phyloP scores from a whole-genome alignment of 2,113 vertebrate genomes.

The Anguilla rostrata region DNA sequence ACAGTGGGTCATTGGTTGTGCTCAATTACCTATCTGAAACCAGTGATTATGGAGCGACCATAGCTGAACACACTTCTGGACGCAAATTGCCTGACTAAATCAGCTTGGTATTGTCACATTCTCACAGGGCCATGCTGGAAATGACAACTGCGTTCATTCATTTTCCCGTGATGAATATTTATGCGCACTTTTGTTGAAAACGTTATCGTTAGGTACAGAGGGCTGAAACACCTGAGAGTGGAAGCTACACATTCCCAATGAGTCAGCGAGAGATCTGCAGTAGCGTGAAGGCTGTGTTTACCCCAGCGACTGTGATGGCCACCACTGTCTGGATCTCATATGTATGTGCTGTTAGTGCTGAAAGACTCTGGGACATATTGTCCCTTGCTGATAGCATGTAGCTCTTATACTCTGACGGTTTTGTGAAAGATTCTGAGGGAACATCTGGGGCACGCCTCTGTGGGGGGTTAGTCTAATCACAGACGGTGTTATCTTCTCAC shows the following conservation, averaged over 20 bases:
- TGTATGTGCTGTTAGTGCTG: background rate
- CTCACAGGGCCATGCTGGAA: constrained; percentile 29
- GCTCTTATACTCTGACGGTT: background rate
- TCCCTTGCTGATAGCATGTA: background rate
- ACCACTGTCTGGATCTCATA: constrained; percentile 14
- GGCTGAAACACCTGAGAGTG: constrained; percentile 50
- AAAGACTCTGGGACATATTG: background rate
- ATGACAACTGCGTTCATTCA: constrained; percentile 39
- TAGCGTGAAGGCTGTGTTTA: constrained; percentile 49
- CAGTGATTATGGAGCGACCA: background rate
- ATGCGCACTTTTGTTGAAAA: constrained; percentile 45
- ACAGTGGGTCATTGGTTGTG: constrained; percentile 38
- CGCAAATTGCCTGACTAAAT: constrained; percentile 43
- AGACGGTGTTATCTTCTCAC: too few species aligned
- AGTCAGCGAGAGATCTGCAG: constrained; percentile 28
- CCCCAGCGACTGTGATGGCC: constrained; percentile 52
- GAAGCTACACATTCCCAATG: constrained; percentile 36
- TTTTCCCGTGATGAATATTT: constrained; percentile 55
- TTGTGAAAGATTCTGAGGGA: background rate
- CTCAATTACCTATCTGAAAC: constrained; percentile 23
- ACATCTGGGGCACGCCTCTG: background rate
- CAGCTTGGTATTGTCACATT: constrained; percentile 45
- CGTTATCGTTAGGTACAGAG: constrained; percentile 51
- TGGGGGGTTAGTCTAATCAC: background rate
- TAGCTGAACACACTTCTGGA: background rate